Evolutionary conservation across 2,113 vertebrate genomes (phyloP).

Genomic region (Xyrauchen texanus): DNA sequence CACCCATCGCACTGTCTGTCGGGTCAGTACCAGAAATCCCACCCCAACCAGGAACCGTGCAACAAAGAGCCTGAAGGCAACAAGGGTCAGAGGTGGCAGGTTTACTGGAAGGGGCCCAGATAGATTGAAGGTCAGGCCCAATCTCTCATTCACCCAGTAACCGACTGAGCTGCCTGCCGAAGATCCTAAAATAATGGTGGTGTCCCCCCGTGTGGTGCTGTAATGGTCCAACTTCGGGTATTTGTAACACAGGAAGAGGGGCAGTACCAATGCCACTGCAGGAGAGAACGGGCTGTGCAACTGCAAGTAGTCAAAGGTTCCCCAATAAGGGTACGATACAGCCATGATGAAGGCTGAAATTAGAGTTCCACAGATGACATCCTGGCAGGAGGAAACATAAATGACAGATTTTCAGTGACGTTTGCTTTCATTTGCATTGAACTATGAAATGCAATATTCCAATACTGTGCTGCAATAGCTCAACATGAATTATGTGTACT

Average conservation of each 20-base stretch:
- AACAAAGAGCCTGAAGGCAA: conserved; percentile 11
- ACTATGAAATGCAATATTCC: background rate
- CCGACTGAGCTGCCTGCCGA: conserved; percentile 82
- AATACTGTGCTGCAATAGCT: too few relatives aligned
- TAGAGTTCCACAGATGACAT: conserved; percentile 84
- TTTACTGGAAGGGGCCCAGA: conserved; percentile 66
- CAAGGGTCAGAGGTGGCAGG: conserved; percentile 60
- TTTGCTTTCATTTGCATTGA: background rate
- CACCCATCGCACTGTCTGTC: conserved; percentile 71
- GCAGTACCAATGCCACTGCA: conserved; percentile 70
- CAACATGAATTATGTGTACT: too few relatives aligned
- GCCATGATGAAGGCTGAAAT: conserved; percentile 76
- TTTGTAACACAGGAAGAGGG: conserved; percentile 83
- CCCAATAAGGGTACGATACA: conserved; percentile 83
- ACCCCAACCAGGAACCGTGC: conserved; percentile 78
- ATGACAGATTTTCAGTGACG: background rate
- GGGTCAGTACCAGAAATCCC: conserved; percentile 72
- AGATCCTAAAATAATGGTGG: conserved; percentile 84
- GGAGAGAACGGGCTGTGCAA: conserved; percentile 81
- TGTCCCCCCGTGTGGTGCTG: conserved; percentile 90
- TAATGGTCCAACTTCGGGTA: conserved; percentile 89
- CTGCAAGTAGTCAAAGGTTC: conserved; percentile 80
- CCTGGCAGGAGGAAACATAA: conserved; percentile 72
- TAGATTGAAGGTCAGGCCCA: conserved; percentile 67
- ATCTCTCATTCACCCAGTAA: conserved; percentile 84